phyloP scores from a whole-genome alignment of 2,113 vertebrate species.

The Gallinago paraguaiae region DNA sequence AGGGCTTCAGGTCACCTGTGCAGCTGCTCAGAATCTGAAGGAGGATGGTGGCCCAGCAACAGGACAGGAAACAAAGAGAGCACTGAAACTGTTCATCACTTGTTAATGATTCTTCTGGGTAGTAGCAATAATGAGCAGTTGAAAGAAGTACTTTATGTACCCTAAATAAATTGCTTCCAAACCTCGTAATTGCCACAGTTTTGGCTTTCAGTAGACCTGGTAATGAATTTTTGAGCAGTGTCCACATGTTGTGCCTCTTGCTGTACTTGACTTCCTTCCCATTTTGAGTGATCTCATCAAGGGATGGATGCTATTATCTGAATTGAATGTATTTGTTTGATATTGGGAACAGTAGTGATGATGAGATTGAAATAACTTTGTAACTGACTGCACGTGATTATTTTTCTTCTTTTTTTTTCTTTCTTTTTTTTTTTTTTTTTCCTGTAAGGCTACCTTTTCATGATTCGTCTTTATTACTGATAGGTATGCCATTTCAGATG shows the following conservation, averaged over 20 bases:
- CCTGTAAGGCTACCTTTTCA: not conserved
- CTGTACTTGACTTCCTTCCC: conserved; percentile 23
- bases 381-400: not conserved
- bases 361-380: not conserved
- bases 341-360: not conserved
- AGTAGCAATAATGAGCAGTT: conserved; percentile 51
- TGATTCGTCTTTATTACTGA: not conserved
- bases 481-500: not conserved
- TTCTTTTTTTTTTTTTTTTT: not conserved
- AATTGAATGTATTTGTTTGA: not conserved
- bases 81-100: conserved; percentile 16
- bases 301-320: not conserved
- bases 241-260: conserved; percentile 14
- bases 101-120: conserved; percentile 36
- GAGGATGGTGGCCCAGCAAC: not conserved
- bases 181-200: conserved; percentile 36
- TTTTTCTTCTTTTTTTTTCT: too few relatives aligned
- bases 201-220: conserved; percentile 47
- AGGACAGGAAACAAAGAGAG: conserved; percentile 18
- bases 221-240: conserved; percentile 65
- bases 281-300: not conserved
- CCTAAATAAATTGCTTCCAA: conserved; percentile 44
- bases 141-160: conserved; percentile 47
- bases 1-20: not conserved
- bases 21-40: not conserved